Conservation (phyloP, 2,888 invertebrate genomes). For the Helleia helle region DNA sequence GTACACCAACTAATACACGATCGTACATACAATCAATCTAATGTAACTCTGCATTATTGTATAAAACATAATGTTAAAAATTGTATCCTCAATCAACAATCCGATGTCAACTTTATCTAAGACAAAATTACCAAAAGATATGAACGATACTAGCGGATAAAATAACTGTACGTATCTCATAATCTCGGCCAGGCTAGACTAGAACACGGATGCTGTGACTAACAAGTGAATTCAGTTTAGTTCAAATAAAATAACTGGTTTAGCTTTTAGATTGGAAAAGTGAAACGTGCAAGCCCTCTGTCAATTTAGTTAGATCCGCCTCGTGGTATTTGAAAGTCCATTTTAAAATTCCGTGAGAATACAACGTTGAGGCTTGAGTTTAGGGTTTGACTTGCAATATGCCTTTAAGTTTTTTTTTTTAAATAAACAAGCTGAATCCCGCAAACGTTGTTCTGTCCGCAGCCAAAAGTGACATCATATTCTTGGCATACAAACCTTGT, state of each 20-base stretch:
- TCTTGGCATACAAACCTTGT: too few relatives aligned
- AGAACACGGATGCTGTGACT: constrained; percentile 26
- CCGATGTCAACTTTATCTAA: too few relatives aligned
- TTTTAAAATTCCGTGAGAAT: constrained; percentile 5
- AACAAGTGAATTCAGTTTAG: constrained; percentile 28
- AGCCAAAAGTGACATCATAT: too few relatives aligned
- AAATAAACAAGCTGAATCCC: too few relatives aligned
- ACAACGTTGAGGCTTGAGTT: not conserved
- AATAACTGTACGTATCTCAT: constrained; percentile 22
- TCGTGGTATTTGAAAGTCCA: constrained; percentile 2
- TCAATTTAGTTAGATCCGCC: constrained; percentile 1
- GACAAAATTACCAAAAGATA: not conserved
- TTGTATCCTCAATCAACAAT: too few relatives aligned
- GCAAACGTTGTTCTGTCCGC: too few relatives aligned
- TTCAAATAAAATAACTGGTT: constrained; percentile 26
- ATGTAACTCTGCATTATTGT: too few relatives aligned
- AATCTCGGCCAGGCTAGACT: constrained; percentile 40
- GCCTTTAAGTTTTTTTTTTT: too few relatives aligned
- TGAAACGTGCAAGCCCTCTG: constrained; percentile 10
- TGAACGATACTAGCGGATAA: not conserved
- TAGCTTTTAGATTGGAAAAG: constrained; percentile 14
- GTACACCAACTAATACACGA: too few relatives aligned
- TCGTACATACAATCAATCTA: too few relatives aligned
- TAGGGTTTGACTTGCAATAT: not conserved
- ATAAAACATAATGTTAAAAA: too few relatives aligned